Evolutionary conservation across 2,113 vertebrate genomes (phyloP), one percentile per base, ranked within the genome.

Genomic region (Verasper variegatus): DNA sequence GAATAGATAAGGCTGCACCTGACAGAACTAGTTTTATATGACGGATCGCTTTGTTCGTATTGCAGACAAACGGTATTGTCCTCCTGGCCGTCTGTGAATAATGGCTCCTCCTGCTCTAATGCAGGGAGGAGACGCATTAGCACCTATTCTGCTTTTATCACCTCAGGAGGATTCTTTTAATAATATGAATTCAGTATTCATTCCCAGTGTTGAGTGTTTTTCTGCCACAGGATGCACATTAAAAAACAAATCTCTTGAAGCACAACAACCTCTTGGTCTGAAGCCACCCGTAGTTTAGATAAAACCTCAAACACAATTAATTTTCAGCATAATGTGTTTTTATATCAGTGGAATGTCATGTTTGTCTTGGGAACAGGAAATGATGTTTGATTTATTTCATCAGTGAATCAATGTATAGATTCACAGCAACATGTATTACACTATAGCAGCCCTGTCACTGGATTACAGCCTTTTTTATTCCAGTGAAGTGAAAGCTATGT

Each of bases 1-100:
- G 59, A 78, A 60, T 8, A 78, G 83, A 86, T 82, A 82, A 77
- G 63, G 69, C 51, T 7, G 27, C 74, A 26, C 83, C 67, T 49
- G 82, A 88, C 87, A 86, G 80, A 85, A 82, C 78, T 87, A 73
- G 80, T 86, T 85, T 91, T 75, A 60, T 40, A 76, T 86, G 88
- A 91, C 57, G 6, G 73, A 88, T 89, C 20, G 18, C 75, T 86
- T 80, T 61, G 76, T 82, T 79, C 81, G 42, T 35, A 35, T 74
- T 40, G 66, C 79, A 74, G 85, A 85, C 56, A 45, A 85, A 83
- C 24, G 9, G 56, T 42, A 58, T 26, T 62, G 66, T 45, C 40
- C 56, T 58, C 31, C 6, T 31, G 31, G 31, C 31, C 69, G 81
- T 66, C 83, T 77, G 55, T 80, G 79, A 84, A 83, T 68, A 86